These are phyloP conservation scores for Amblyjoppa proteus DNA, from an alignment of 2,888 invertebrate species.

Conservation along the genomic window DNA sequence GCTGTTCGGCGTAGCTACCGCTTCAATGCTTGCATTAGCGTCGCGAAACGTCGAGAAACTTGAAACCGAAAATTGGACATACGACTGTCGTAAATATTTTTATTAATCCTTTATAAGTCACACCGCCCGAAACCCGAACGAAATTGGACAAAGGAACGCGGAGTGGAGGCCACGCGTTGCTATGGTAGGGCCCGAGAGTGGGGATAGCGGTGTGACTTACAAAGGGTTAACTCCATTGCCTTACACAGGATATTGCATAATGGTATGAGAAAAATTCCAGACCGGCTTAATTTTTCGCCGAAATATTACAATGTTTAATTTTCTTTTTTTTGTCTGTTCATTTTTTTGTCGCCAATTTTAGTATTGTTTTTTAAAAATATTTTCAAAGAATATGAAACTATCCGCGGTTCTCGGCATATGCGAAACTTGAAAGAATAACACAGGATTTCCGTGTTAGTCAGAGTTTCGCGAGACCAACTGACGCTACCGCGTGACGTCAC, in stretches of 20 bases:
- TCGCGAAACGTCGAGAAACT: not conserved
- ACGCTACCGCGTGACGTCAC: slow-evolving; percentile 32
- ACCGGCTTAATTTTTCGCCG: not conserved
- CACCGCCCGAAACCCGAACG: no score
- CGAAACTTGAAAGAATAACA: not conserved
- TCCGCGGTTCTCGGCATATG: not conserved
- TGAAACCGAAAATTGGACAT: not conserved
- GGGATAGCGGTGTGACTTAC: no score
- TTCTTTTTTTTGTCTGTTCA: not conserved
- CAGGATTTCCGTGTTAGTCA: not conserved
- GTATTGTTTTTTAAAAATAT: not conserved
- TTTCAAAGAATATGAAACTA: no score
- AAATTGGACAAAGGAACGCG: no score
- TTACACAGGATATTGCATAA: no score
- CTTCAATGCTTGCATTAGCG: not conserved
- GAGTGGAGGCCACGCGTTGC: no score
- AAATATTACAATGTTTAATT: not conserved
- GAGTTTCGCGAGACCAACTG: not conserved
- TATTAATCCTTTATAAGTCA: not conserved
- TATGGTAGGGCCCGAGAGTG: no score
- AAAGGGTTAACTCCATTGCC: no score
- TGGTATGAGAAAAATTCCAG: no score
- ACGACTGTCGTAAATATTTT: not conserved
- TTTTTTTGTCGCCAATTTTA: not conserved
- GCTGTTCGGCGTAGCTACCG: not conserved